Conservation (phyloP, 2,797 vertebrate genomes). For the Corythornis leucogaster region DNA sequence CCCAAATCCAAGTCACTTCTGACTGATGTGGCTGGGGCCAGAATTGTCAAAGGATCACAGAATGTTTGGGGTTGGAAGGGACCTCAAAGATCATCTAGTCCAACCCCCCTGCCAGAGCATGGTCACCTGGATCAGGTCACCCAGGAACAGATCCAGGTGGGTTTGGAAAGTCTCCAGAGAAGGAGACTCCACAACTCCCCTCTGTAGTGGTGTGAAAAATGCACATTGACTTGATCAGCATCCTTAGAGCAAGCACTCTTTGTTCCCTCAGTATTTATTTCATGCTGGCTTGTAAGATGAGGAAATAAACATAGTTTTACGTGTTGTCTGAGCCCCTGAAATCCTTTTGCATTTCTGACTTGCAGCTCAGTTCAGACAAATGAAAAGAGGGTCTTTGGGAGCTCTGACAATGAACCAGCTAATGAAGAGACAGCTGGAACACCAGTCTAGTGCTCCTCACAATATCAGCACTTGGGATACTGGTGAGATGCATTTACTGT, state of each 20-base stretch:
- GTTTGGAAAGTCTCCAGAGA: too few species aligned
- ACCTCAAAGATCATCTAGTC: too few species aligned
- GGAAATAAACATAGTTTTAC: constrained; percentile 41
- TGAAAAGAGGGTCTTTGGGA: constrained; percentile 96
- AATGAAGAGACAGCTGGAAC: constrained; percentile 98
- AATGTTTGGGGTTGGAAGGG: too few species aligned
- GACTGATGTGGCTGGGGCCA: not conserved
- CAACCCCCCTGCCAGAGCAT: too few species aligned
- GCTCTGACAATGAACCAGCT: constrained; percentile 97
- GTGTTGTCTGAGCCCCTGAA: constrained; percentile 67
- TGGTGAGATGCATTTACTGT: constrained; percentile 84
- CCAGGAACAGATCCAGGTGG: too few species aligned
- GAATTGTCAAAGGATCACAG: not conserved
- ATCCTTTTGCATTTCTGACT: constrained; percentile 75
- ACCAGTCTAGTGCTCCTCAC: constrained; percentile 97
- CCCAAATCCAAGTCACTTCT: not conserved
- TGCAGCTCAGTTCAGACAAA: constrained; percentile 97
- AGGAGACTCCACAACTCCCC: not conserved
- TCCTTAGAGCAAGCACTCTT: not conserved
- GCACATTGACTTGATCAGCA: not conserved
- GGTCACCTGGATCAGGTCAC: too few species aligned
- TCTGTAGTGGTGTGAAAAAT: not conserved
- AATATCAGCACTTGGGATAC: constrained; percentile 99
- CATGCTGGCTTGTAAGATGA: not conserved
- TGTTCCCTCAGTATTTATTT: not conserved